A percentile compares a stretch with the other conserved stretches of the same genome.
phyloP scores from a whole-genome alignment of 2,113 vertebrate species.

The Asarcornis scutulata region DNA sequence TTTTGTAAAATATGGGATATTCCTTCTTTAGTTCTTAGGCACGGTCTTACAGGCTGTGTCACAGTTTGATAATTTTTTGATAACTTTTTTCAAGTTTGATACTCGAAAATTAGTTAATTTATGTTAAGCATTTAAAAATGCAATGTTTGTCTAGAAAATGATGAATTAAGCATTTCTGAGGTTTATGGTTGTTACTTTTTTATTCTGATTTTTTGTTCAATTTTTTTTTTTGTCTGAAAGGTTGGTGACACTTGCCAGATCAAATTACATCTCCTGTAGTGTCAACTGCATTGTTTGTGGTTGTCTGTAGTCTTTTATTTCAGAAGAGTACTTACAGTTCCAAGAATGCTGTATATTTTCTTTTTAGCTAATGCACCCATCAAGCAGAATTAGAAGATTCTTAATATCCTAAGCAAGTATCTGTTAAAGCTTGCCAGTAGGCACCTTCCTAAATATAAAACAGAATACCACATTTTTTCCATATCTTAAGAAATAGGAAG shows the following conservation, averaged over 20 bases:
- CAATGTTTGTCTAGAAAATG: not conserved
- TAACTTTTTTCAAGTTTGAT: not conserved
- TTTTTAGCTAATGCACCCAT: not conserved
- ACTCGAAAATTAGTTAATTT: not conserved
- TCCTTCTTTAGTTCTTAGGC: not conserved
- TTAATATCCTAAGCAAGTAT: not conserved
- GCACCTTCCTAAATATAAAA: not conserved
- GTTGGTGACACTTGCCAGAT: not conserved
- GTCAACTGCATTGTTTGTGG: not conserved
- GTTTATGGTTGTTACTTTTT: not conserved
- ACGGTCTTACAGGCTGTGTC: not conserved
- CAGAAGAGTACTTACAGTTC: not conserved
- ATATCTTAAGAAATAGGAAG: not conserved
- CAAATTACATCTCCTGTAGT: not conserved
- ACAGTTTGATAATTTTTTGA: not conserved
- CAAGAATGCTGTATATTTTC: not conserved
- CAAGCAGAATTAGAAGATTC: not conserved
- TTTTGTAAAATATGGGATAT: not conserved
- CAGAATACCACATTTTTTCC: not conserved
- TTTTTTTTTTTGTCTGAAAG: not conserved
- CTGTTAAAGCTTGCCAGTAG: not conserved
- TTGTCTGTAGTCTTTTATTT: not conserved
- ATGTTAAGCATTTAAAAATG: not conserved
- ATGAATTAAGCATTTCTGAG: not conserved
- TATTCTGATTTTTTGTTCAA: not conserved